Base-by-base conservation (phyloP, 2,888 invertebrate genomes). In the Emmelina monodactyla region DNA sequence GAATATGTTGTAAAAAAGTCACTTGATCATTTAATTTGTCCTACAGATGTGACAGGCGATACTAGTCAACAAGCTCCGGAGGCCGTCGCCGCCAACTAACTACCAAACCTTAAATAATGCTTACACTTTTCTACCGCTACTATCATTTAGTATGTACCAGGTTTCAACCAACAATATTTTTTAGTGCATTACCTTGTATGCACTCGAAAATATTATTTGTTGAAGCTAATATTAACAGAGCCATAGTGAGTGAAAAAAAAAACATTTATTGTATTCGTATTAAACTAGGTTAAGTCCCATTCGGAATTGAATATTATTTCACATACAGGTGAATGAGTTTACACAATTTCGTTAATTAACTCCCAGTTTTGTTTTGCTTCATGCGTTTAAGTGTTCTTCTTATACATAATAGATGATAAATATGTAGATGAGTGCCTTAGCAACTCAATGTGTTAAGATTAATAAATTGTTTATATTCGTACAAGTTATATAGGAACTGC, bases 401-500 rank as follows among this genome's bases (percentile, higher is more conserved):
- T 66, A 64, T 70, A 66, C 61, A 55, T 29, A 49, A 59, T 63
- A 65, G 64, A 62, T 59, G 51, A 53, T 66, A 71, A 67, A 54
- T n/a, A 29, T 51, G 65, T 72, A 72, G 71, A 50, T 69, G 78
- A 78, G 78, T 79, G 78, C 78, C 79, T 78, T 78, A 78, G 78
- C 78, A 66, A 75, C 76, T 78, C 78, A 68, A 54, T 71, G 61
- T 68, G 25, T 25, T 25, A 43, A 49, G 46, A 49, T 25, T 25
- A 25, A n/a, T n/a, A n/a, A n/a, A n/a, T n/a, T n/a, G n/a, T n/a
- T n/a, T n/a, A n/a, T n/a, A n/a, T n/a, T n/a, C n/a, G n/a, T n/a
- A n/a, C n/a, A n/a, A n/a, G n/a, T n/a, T n/a, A n/a, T n/a, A n/a
- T n/a, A n/a, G n/a, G n/a, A n/a, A n/a, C n/a, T n/a, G n/a, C n/a